A percentile compares a stretch with the other conserved stretches of the same genome.
These are phyloP conservation scores for Drosophila yakuba DNA, from an alignment of 1,140 invertebrate species.

Conservation along the genomic window DNA sequence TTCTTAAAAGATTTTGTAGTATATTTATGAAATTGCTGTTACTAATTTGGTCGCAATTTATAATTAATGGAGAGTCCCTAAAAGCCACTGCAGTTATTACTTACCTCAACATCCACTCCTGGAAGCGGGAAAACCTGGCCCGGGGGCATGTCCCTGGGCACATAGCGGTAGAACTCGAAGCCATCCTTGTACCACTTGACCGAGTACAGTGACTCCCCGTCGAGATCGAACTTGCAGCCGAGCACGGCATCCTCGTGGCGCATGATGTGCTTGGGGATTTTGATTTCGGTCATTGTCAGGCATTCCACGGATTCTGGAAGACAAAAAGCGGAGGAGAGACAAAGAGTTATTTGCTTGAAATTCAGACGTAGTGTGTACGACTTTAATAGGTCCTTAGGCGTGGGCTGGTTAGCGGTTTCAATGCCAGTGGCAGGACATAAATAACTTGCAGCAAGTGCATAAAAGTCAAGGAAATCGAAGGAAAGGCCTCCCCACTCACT, in stretches of 20 bases:
- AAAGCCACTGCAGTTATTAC: constrained; percentile 44
- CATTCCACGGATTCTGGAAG: constrained; percentile 80
- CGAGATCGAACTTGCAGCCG: constrained; percentile 92
- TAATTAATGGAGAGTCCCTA: no score
- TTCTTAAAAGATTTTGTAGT: no score
- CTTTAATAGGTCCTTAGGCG: constrained; percentile 54
- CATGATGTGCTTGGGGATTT: constrained; percentile 89
- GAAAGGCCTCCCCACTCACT: constrained; percentile 24
- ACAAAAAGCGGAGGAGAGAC: not conserved
- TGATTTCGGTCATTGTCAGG: constrained; percentile 88
- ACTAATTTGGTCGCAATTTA: no score
- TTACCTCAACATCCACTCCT: constrained; percentile 93
- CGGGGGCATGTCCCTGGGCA: constrained; percentile 90
- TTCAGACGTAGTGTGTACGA: constrained; percentile 7
- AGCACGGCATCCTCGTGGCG: constrained; percentile 88
- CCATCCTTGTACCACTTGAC: constrained; percentile 96
- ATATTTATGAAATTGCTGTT: no score
- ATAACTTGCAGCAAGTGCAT: constrained; percentile 80
- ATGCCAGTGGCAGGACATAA: constrained; percentile 73
- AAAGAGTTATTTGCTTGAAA: constrained; percentile 34
- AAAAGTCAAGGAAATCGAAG: constrained; percentile 83
- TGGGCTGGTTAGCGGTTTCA: constrained; percentile 41
- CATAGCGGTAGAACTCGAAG: constrained; percentile 93
- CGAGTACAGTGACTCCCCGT: constrained; percentile 92
- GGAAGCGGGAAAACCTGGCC: constrained; percentile 90